A percentile compares a stretch with the other conserved stretches of the same genome.
Evolutionary conservation across 2,113 vertebrate genomes (phyloP).

Genomic region (Psophia crepitans): DNA sequence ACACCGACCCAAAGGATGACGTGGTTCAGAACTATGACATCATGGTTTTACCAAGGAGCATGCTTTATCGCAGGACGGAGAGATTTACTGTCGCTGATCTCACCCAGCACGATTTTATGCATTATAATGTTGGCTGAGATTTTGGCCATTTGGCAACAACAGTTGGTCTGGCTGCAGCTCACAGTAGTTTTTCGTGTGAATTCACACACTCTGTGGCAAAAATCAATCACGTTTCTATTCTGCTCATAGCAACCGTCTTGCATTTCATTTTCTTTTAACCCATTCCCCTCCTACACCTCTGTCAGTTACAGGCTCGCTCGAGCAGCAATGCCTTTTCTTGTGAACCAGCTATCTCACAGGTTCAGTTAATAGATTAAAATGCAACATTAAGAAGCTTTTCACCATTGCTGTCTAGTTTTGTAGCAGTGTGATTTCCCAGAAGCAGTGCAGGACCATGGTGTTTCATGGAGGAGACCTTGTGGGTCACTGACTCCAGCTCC

Average conservation of each 20-base stretch:
- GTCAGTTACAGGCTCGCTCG: background rate
- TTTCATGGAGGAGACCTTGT: background rate
- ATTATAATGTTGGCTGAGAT: background rate
- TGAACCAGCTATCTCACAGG: background rate
- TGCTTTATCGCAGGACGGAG: background rate
- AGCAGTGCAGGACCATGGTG: background rate
- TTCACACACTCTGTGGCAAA: conserved; percentile 26
- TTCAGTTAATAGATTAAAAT: background rate
- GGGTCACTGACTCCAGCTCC: background rate
- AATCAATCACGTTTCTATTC: background rate
- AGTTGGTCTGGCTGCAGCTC: conserved; percentile 48
- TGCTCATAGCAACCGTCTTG: background rate
- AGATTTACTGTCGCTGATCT: background rate
- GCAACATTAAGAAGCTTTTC: background rate
- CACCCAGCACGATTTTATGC: background rate
- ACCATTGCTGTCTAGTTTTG: background rate
- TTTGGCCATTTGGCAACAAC: conserved; percentile 37
- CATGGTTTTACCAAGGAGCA: background rate
- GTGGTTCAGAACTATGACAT: background rate
- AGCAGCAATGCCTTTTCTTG: background rate
- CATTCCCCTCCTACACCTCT: background rate
- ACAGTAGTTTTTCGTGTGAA: background rate
- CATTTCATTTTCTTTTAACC: conserved; percentile 28
- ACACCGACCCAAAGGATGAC: background rate
- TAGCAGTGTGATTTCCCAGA: background rate